phyloP scores from a whole-genome alignment of 1,140 invertebrate species.

The Eriosoma lanigerum region DNA sequence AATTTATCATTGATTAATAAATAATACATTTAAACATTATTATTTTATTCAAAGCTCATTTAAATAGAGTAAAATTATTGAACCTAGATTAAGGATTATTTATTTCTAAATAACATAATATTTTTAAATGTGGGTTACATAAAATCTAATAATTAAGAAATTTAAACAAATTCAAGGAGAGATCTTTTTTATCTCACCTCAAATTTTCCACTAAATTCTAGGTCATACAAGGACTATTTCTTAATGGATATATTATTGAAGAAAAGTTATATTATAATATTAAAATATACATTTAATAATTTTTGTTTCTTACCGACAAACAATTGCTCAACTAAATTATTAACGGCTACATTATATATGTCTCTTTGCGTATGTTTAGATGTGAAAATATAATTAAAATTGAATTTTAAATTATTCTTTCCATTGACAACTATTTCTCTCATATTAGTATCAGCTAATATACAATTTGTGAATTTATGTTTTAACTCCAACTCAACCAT shows the following conservation, averaged over 20 bases:
- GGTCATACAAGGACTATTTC: no score
- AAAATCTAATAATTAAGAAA: no score
- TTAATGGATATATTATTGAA: no score
- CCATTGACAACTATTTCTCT: constrained; percentile 71
- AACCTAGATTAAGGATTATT: no score
- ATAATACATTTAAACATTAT: not conserved
- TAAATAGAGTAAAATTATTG: no score
- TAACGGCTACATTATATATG: constrained; percentile 77
- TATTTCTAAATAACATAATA: no score
- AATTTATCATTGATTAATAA: not conserved
- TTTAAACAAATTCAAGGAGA: no score
- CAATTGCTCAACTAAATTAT: constrained; percentile 72
- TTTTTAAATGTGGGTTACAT: no score
- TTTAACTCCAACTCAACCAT: constrained; percentile 77
- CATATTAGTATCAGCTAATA: constrained; percentile 63
- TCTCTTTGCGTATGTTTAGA: constrained; percentile 69
- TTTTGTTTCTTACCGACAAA: constrained; percentile 71
- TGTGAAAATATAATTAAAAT: constrained; percentile 85
- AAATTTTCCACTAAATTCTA: no score
- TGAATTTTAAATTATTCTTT: constrained; percentile 74
- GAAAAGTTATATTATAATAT: no score
- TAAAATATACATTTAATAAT: not conserved
- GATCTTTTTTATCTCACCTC: no score
- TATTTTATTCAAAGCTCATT: no score
- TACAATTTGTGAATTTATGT: constrained; percentile 61